Base-by-base conservation (phyloP, 2,888 invertebrate genomes). In the Aleiodes leptofemur region DNA sequence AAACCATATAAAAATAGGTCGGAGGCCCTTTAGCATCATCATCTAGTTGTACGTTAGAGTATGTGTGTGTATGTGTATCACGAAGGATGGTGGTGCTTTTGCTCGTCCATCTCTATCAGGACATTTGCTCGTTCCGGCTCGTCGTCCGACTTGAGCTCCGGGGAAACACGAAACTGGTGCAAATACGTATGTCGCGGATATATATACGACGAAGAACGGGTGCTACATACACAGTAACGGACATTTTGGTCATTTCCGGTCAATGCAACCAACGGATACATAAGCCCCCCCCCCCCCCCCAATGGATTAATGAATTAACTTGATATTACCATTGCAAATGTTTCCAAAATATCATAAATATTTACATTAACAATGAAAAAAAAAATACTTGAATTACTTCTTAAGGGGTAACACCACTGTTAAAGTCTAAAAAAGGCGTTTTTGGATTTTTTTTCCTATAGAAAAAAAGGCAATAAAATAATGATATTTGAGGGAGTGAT, bases 61-160 rank as follows among this genome's bases (percentile, higher is more conserved):
- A 23, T 23, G 23, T 23, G 23, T 23, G 23, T 23, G 38, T 34
- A 38, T 69, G 29, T 68, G 56, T 56, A 69, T 48, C 9, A 73
- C 23, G 57, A 53, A 50, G 56, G 53, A 11, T 69, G 43, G 56
- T 73, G 43, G 56, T 73, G 57, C 14, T 31, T 51, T 9, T 57
- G 16, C 50, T 74, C 69, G 61, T 74, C 48, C 50, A 69, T 74
- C 74, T 74, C 51, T 50, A 74, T 74, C 74, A 74, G 69, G 74
- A 59, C 74, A 61, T 74, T 69, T 51, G 69, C 69, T 51, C 59
- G 69, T 74, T 74, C 31, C 59, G 69, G 59, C 13, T 38, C 51
- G 59, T 73, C 73, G 68, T 74, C 74, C 34, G 50, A 74, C 69
- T 74, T 74, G 68, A 59, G 50, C 68, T 64, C 68, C 68, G n/a